Base-by-base conservation (phyloP, 2,113 vertebrate genomes). In the Rhinichthys klamathensis region DNA sequence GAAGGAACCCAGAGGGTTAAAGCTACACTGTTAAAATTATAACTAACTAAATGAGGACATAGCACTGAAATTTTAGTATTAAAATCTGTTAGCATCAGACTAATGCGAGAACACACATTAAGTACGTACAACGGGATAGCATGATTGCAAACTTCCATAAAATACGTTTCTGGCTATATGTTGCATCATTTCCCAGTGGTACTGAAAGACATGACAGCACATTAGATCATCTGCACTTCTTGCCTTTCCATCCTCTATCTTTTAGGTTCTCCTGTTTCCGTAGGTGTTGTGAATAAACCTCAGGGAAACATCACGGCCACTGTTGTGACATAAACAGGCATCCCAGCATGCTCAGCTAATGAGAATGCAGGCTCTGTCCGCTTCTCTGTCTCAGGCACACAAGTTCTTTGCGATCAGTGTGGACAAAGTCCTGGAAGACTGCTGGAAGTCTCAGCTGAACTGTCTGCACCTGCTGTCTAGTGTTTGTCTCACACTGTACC, bases 341-440 rank as follows among this genome's bases (percentile, higher is more conserved):
- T 46, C 44, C 46, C 60, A 77, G 60, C 21, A 65, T 78, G 58
- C 60, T 77, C 18, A 35, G 73, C 44, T 84, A 80, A 80, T 63
- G 77, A 80, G 77, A 21, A 80, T 80, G 77, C 77, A 63, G 83
- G 10, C 58, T 51, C 25, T 84, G 21, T 67, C 46, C 30, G 16
- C 51, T 54, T 38, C 38, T 78, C 46, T 69, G 56, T 75, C 38
- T 75, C 51, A 63, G 35, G 21, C 58, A 46, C 13, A 63, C 38
- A 80, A 61, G 38, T 15, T 75, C 54, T 63, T 60, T 61, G 15
- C 67, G 70, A 49, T 76, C 82, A 49, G 49, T 79, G 18, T 58
- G 44, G 84, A 85, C 75, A 70, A 72, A 38, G 25, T 85, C 63
- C 54, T 70, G 75, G 75, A 54, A 80, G n/a, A 41, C 84, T 80